Conservation (phyloP, 2,888 invertebrate species). For the Colostygia pectinataria region DNA sequence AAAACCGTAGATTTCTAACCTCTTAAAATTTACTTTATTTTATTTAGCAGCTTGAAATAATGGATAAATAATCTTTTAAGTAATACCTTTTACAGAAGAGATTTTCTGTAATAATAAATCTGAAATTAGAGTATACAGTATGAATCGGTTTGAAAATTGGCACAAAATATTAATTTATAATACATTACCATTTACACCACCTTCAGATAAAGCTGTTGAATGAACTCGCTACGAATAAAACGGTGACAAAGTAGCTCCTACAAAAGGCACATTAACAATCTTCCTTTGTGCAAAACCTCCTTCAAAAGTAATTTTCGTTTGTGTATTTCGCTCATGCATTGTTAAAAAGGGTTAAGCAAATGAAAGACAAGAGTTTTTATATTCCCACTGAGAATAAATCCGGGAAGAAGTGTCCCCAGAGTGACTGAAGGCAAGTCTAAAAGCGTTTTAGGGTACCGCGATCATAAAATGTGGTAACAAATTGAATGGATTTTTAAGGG, state of each 20-base stretch:
- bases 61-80: too few species aligned
- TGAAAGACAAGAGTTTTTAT: conserved; percentile 35
- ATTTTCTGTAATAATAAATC: too few species aligned
- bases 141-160: too few species aligned
- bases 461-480: conserved; percentile 36
- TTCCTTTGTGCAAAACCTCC: conserved; percentile 18
- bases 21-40: too few species aligned
- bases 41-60: too few species aligned
- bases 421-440: conserved; percentile 27
- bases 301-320: conserved; percentile 26
- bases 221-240: conserved; percentile 5
- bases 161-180: too few species aligned
- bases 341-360: conserved; percentile 34
- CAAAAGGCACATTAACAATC: conserved; percentile 14
- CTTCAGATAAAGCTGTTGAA: neutral
- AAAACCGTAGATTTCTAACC: too few species aligned
- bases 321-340: conserved; percentile 22
- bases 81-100: too few species aligned
- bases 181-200: neutral
- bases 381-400: conserved; percentile 32
- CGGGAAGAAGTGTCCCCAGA: conserved; percentile 27
- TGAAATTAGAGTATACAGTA: too few species aligned
- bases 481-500: conserved; percentile 38
- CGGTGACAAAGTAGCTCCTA: conserved; percentile 12
- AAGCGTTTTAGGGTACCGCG: conserved; percentile 35